Base-by-base conservation (phyloP, 1,140 invertebrate genomes). In the Drosophila persimilis region DNA sequence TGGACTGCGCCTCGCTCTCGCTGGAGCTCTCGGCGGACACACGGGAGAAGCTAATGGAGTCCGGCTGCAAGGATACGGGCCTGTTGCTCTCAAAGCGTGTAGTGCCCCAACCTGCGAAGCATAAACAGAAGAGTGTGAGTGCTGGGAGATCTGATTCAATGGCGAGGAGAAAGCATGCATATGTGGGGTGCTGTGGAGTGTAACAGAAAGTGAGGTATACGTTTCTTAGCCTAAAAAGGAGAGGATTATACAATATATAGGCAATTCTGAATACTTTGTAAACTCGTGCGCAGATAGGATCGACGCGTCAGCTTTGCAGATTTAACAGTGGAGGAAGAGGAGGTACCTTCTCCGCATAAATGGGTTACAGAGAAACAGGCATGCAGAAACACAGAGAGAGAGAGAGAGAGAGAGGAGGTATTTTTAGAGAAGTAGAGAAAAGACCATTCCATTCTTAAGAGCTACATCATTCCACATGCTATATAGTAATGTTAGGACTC, bases 1-100 rank as follows among this genome's bases (percentile, higher is more conserved):
- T 91, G 8, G 90, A 91, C 73, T 90, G 91, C 6, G 91, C 91
- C 72, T 91, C 91, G 55, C 90, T 91, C 62, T 91, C 91, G 65
- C 91, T 91, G 20, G 90, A 91, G 41, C 90, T 91, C 54, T 91
- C 91, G 6, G 91, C 91, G 2, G 91, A 91, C 3, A 81, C 83
- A 17, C 91, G 77, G 26, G 85, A 90, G 31, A 89, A 84, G 53
- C 79, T 89, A 9, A 91, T 86, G n/a, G 90, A 91, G 50, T 90
- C 89, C 47, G 91, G 86, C 52, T 91, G 90, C 56, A 89, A 67
- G 9, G 91, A 91, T 22, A 91, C 80, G 20, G 91, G 91, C 7
- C 91, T 85, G 61, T 73, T 90, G 56, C 83, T 61, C 52, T 91
- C 90, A 43, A 90, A 90, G 60, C 91, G 89, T 6, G 52, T 66